Base-by-base conservation (phyloP, 2,797 vertebrate species). In the Eurystomus glaucurus region DNA sequence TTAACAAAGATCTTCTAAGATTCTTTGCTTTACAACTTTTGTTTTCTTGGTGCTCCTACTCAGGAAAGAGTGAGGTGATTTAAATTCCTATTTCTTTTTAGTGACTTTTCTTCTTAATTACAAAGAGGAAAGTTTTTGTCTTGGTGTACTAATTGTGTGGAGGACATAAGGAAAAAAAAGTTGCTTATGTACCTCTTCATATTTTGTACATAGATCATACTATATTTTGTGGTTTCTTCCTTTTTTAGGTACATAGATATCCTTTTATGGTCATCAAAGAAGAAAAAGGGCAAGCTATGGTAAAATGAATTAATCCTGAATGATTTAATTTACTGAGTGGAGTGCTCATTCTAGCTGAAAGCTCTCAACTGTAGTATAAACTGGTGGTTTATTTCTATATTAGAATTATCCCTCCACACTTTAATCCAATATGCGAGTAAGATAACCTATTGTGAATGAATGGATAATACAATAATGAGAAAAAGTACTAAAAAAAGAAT, bases 381-480 rank as follows among this genome's bases (percentile, higher is more conserved):
- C 12, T 64, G 20, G 7, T 77, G 35, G 39, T 88, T 97, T 81
- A 90, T 79, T 86, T 74, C 2, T 3, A 6, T 65, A 7, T 57
- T 88, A 93, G n/a, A 87, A 74, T 74, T 74, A 84, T 85, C 26
- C 31, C 54, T 85, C 35, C 7, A 48, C 15, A 61, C 33, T 85
- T 90, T 85, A 92, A 92, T 75, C 16, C 37, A 88, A 23, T 46
- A 81, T 58, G 52, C 90, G 60, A 81, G 87, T 83, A 85, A 88
- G 75, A 78, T 23, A 91, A 58, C 75, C 66, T 77, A 28, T 94
- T 22, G 52, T 87, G 79, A 86, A 62, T 82, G 74, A 94, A 92
- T 80, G 35, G 9, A 82, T 81, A 37, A 83, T 52, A 88, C 11
- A 85, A 90, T 80, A 93, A 95, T 79, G 61, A 79, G 37, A 45